Percentiles rank a stretch among this genome's conserved stretches.
Conservation (phyloP, 1,140 invertebrate species). For the Calliphora vicina region DNA sequence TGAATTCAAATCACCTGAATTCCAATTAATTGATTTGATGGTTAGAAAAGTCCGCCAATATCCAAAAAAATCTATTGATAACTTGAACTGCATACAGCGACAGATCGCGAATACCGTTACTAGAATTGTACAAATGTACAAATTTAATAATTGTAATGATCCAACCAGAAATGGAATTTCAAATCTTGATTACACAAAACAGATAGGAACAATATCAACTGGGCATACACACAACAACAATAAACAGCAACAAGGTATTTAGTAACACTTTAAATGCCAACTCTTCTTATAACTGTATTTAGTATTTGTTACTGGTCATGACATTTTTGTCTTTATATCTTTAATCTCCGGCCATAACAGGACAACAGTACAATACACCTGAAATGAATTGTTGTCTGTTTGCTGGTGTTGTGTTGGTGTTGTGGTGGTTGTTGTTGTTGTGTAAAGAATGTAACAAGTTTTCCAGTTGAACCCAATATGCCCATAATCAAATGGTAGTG, state of each 20-base stretch:
- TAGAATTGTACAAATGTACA: too few species aligned
- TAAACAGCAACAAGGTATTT: neutral
- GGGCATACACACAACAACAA: too few species aligned
- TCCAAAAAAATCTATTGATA: too few species aligned
- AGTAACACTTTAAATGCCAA: neutral
- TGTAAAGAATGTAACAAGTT: neutral
- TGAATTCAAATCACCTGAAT: too few species aligned
- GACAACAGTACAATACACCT: neutral
- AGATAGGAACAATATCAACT: neutral
- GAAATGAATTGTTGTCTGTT: neutral
- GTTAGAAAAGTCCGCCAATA: too few species aligned
- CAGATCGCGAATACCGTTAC: too few species aligned
- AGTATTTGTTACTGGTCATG: neutral
- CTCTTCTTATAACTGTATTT: neutral
- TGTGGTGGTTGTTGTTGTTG: neutral
- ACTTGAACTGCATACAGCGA: too few species aligned
- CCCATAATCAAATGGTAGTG: neutral
- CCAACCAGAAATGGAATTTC: neutral
- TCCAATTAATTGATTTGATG: too few species aligned
- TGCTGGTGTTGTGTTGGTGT: neutral
- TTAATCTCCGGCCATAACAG: neutral
- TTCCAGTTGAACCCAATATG: neutral
- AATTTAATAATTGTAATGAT: too few species aligned
- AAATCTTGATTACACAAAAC: neutral
- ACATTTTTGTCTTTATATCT: neutral